These are phyloP conservation scores for Diaperis boleti DNA, from an alignment of 2,888 invertebrate species.

Conservation along the genomic window DNA sequence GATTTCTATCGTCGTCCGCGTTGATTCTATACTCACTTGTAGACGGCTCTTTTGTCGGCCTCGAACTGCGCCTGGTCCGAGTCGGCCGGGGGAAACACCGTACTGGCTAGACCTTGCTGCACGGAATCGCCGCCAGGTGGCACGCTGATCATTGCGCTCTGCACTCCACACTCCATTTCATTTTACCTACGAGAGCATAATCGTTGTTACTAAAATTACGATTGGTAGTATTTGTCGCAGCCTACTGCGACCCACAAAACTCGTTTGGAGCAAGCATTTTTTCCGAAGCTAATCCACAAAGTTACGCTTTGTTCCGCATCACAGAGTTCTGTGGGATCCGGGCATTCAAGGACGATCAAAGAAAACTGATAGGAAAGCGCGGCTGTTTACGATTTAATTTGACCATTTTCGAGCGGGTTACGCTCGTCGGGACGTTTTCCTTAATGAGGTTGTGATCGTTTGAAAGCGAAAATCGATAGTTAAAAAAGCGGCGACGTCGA, in stretches of 20 bases:
- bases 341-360: conserved; percentile 8
- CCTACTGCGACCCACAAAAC: too few species aligned
- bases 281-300: too few species aligned
- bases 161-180: conserved; percentile 65
- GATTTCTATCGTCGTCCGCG: not conserved
- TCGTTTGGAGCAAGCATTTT: too few species aligned
- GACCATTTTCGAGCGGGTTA: conserved; percentile 49
- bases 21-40: conserved; percentile 72
- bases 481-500: conserved; percentile 42
- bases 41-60: conserved; percentile 88
- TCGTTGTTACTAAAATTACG: too few species aligned
- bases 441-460: conserved; percentile 53
- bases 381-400: conserved; percentile 48
- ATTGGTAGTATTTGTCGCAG: too few species aligned
- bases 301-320: not conserved
- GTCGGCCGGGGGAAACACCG: conserved; percentile 68
- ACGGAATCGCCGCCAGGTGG: conserved; percentile 65
- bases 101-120: conserved; percentile 62
- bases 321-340: too few species aligned
- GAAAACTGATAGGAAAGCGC: not conserved
- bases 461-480: conserved; percentile 45
- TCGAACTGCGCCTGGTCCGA: conserved; percentile 86
- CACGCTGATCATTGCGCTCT: conserved; percentile 69
- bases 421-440: conserved; percentile 48
- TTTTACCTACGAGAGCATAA: conserved; percentile 56